phyloP scores from a whole-genome alignment of 2,113 vertebrate genomes.

The Leucopternis melanops region DNA sequence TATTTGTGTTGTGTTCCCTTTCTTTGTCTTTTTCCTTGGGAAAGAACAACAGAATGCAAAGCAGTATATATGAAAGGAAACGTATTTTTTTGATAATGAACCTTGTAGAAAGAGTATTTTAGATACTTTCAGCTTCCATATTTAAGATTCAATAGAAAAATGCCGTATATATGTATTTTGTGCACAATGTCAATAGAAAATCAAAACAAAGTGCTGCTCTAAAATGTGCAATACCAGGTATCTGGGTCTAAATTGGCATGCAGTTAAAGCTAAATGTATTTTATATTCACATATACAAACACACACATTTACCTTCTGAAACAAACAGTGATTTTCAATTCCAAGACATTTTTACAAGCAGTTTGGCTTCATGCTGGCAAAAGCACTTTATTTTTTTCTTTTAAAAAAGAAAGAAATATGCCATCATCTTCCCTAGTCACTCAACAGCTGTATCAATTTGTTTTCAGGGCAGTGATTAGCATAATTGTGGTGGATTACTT shows the following conservation, averaged over 20 bases:
- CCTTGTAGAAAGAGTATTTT: neutral
- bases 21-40: neutral
- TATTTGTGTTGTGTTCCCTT: neutral
- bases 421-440: conserved; percentile 11
- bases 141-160: neutral
- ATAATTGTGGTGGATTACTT: conserved; percentile 45
- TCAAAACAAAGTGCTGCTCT: neutral
- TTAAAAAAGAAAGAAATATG: conserved; percentile 23
- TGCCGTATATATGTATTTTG: neutral
- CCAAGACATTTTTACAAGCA: neutral
- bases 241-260: neutral
- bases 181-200: neutral
- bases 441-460: conserved; percentile 51
- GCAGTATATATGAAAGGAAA: neutral
- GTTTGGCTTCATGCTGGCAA: conserved; percentile 20
- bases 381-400: neutral
- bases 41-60: neutral
- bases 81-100: neutral
- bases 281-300: neutral
- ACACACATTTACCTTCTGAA: conserved; percentile 9
- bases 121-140: neutral
- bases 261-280: conserved; percentile 5
- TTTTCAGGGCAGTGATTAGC: conserved; percentile 58
- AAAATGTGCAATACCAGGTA: neutral
- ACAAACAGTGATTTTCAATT: conserved; percentile 11